Evolutionary conservation across 2,113 vertebrate species (phyloP).

Genomic region (Menidia beryllina): DNA sequence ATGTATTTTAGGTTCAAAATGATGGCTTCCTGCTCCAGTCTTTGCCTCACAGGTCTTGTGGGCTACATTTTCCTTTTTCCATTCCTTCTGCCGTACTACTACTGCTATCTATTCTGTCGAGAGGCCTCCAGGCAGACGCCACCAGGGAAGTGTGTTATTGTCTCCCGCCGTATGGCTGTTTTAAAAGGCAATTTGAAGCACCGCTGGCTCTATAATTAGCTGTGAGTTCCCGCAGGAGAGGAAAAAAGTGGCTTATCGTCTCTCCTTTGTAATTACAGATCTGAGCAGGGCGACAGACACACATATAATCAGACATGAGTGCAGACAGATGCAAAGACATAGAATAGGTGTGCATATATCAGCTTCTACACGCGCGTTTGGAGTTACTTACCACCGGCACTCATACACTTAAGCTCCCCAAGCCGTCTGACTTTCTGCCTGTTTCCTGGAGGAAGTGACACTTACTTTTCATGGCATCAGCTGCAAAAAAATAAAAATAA

Average conservation of each 20-base stretch:
- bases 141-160: slow-evolving; percentile 79
- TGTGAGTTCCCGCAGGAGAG: slow-evolving; percentile 79
- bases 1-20: slow-evolving; percentile 28
- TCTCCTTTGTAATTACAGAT: slow-evolving; percentile 84
- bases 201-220: slow-evolving; percentile 84
- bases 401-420: slow-evolving; percentile 5
- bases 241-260: slow-evolving; percentile 74
- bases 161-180: slow-evolving; percentile 82
- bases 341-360: slow-evolving; percentile 24
- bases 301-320: slow-evolving; percentile 55
- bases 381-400: slow-evolving; percentile 38
- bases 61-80: not conserved
- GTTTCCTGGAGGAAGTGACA: slow-evolving; percentile 25
- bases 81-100: not conserved
- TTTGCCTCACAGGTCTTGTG: slow-evolving; percentile 33
- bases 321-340: slow-evolving; percentile 58
- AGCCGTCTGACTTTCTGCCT: slow-evolving; percentile 1
- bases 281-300: slow-evolving; percentile 63
- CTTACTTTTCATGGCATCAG: slow-evolving; percentile 33
- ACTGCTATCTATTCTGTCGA: slow-evolving; percentile 29
- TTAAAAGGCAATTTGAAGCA: slow-evolving; percentile 86
- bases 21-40: slow-evolving; percentile 26
- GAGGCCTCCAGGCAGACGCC: slow-evolving; percentile 60
- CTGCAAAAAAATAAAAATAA: slow-evolving; percentile 28
- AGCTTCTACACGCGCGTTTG: slow-evolving; percentile 18